A percentile compares a stretch with the other conserved stretches of the same genome.
Evolutionary conservation across 2,888 invertebrate species (phyloP).

Genomic region (Unio pictorum): DNA sequence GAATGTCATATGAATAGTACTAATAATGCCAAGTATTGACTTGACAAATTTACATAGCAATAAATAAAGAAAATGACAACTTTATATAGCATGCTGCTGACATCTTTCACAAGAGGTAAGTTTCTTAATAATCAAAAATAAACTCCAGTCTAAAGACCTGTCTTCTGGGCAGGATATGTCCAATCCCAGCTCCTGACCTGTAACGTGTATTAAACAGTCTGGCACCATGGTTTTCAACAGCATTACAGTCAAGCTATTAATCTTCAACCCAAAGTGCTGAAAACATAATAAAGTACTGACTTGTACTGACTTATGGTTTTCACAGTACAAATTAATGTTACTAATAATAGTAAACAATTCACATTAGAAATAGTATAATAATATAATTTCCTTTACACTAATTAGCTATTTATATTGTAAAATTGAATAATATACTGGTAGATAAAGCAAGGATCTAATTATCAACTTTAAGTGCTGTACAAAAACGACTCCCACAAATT

Average conservation of each 20-base stretch:
- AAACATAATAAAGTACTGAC: conserved; percentile 12
- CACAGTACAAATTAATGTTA: background rate
- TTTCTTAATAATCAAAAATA: background rate
- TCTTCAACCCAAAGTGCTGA: conserved; percentile 66
- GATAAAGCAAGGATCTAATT: too few relatives aligned
- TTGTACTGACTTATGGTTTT: too few relatives aligned
- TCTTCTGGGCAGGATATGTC: conserved; percentile 53
- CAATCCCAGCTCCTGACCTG: conserved; percentile 64
- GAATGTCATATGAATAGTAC: too few relatives aligned
- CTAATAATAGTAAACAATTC: background rate
- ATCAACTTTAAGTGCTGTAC: too few relatives aligned
- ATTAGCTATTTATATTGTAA: too few relatives aligned
- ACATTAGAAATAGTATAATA: background rate
- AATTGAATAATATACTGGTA: too few relatives aligned
- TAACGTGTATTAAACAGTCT: conserved; percentile 69
- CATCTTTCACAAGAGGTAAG: background rate
- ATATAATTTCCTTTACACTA: background rate
- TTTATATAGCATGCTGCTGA: background rate
- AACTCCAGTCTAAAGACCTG: conserved; percentile 35
- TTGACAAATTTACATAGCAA: too few relatives aligned
- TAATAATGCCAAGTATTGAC: too few relatives aligned
- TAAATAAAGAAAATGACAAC: too few relatives aligned
- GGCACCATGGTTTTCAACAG: conserved; percentile 67
- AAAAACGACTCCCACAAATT: too few relatives aligned
- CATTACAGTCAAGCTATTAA: conserved; percentile 69